phyloP scores from a whole-genome alignment of 2,888 invertebrate species.

The Mesorhabditis belari region DNA sequence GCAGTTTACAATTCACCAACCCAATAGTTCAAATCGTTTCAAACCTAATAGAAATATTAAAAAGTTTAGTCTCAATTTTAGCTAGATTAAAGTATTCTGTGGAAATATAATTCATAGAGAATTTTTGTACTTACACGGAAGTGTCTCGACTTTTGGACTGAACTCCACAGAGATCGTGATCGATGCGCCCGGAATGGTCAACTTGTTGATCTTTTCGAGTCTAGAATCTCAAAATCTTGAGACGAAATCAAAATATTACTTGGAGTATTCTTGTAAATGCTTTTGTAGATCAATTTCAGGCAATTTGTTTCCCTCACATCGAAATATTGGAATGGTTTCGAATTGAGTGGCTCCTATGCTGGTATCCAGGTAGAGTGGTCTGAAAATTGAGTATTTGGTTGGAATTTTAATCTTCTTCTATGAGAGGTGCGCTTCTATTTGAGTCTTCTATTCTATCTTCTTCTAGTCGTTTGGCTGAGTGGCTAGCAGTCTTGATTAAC shows the following conservation, averaged over 20 bases:
- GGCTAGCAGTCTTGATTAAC: no score
- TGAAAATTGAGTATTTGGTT: background rate
- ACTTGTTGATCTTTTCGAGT: conserved; percentile 24
- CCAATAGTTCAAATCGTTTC: no score
- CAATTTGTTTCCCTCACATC: conserved; percentile 37
- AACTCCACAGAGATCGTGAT: conserved; percentile 19
- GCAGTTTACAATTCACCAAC: no score
- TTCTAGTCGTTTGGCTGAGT: no score
- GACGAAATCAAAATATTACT: conserved; percentile 13
- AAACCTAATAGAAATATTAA: no score
- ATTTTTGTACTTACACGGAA: conserved; percentile 15
- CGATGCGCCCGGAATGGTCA: conserved; percentile 23
- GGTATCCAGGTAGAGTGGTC: conserved; percentile 19
- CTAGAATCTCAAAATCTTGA: conserved; percentile 6
- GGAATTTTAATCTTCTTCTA: background rate
- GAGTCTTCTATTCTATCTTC: background rate
- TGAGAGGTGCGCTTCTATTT: background rate
- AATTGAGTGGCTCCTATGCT: conserved; percentile 7
- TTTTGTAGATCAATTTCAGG: conserved; percentile 44
- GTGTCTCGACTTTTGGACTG: conserved; percentile 12
- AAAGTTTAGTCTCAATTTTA: background rate
- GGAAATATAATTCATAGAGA: background rate
- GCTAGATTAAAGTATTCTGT: background rate
- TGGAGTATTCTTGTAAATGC: conserved; percentile 32
- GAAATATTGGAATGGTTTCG: conserved; percentile 28